Evolutionary conservation across 1,140 invertebrate genomes (phyloP).

Genomic region (Heliconius eleuchia): DNA sequence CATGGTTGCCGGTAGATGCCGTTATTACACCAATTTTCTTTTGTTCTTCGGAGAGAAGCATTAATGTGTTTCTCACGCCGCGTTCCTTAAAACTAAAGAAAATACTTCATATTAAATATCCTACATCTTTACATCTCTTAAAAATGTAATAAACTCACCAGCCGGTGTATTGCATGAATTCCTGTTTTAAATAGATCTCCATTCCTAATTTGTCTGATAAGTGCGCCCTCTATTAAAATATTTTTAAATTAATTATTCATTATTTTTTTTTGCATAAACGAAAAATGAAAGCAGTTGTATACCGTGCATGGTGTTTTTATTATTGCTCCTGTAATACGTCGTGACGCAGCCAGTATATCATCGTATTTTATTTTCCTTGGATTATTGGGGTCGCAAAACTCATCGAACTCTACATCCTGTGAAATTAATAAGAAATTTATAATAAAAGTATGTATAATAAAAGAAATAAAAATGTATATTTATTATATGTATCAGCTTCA

Average conservation of each 20-base stretch:
- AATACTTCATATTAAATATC: background rate
- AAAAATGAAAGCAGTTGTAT: constrained; percentile 10
- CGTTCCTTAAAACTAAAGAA: constrained; percentile 53
- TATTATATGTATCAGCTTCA: no score
- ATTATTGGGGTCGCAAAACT: constrained; percentile 63
- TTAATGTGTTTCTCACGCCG: constrained; percentile 48
- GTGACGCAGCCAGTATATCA: constrained; percentile 60
- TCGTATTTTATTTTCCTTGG: constrained; percentile 68
- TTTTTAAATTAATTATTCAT: background rate
- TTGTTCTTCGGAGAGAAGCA: constrained; percentile 48
- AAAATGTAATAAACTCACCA: constrained; percentile 33
- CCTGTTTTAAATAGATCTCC: constrained; percentile 52
- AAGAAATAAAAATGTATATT: no score
- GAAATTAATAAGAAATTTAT: background rate
- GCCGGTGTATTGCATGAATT: constrained; percentile 50
- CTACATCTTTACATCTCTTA: background rate
- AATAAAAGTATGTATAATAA: background rate
- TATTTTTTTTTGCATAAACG: background rate
- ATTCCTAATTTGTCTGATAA: constrained; percentile 51
- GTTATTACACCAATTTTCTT: constrained; percentile 50
- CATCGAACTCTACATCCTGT: constrained; percentile 58
- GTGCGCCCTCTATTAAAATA: constrained; percentile 50
- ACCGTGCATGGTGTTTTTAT: constrained; percentile 61
- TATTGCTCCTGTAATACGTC: constrained; percentile 52
- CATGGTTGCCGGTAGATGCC: constrained; percentile 54